Base-by-base conservation (phyloP, 2,888 invertebrate species). In the Baronia brevicornis region DNA sequence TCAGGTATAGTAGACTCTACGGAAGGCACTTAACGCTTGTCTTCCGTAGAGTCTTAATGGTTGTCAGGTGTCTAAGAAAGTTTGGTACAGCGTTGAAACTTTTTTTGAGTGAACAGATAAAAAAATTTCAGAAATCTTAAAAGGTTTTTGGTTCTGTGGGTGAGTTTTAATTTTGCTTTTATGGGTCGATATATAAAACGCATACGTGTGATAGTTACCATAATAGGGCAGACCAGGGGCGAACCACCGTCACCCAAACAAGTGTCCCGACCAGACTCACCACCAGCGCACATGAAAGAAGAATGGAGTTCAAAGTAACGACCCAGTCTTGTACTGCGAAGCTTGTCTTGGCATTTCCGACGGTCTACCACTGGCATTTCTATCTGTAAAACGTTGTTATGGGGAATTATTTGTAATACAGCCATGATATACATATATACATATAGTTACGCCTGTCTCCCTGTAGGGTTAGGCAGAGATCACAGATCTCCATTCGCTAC, bases 221-320 rank as follows among this genome's bases (percentile, higher is more conserved):
- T 72, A 27, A 90, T 71, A 1, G 92, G 91, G 44, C 94, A 94
- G 0, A 92, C 91, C 4, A 94, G 71, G 0, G 94, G 93, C 11
- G 92, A 91, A 1, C 94, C 94, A 0, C 94, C 94, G 56, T 94
- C 94, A 3, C 87, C 90, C 54, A 87, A 89, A 73, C 94, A 93
- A 0, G 91, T 90, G 48, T 93, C 93, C 43, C 86, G 87, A 7
- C 88, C 91, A 0, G 69, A 50, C 51, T 90, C 91, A 0, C 93
- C 93, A 1, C 93, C 93, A 0, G 94, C 94, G 53, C 94, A 94
- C 44, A 93, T 87, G 64, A 94, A 93, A 4, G 89, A 89, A 0
- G 80, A 56, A 51, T 93, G 88, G 5, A 95, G 79, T 26, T 78
- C 54, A 60, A 93, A 94, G 61, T 86, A 78, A 1, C 73, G 72